phyloP scores from a whole-genome alignment of 1,140 invertebrate genomes.

The Euwallacea similis region DNA sequence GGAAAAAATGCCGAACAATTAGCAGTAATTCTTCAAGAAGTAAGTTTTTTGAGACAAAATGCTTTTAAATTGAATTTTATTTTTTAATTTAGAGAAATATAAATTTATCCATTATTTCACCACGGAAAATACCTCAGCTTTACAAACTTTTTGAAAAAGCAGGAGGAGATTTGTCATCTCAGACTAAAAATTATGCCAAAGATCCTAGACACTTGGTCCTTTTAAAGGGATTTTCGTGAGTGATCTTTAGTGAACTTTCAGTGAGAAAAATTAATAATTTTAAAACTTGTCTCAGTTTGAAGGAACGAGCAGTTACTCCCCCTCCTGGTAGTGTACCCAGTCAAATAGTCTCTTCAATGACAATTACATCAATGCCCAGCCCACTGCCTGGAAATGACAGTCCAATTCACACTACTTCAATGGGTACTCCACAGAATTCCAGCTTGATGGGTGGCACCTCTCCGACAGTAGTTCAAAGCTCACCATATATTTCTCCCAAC shows the following conservation, averaged over 20 bases:
- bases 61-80: conserved; percentile 27
- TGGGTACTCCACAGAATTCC: conserved; percentile 38
- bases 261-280: background rate
- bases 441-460: conserved; percentile 46
- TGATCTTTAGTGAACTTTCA: background rate
- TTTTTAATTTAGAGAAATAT: conserved; percentile 69
- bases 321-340: conserved; percentile 54
- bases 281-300: conserved; percentile 61
- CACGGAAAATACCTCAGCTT: conserved; percentile 80
- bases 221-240: conserved; percentile 69
- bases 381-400: conserved; percentile 63
- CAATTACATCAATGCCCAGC: conserved; percentile 57
- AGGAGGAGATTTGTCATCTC: conserved; percentile 78
- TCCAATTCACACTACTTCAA: conserved; percentile 51
- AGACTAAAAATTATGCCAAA: conserved; percentile 89
- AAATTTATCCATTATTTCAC: conserved; percentile 85
- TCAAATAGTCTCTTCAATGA: conserved; percentile 45
- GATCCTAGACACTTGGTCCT: conserved; percentile 83
- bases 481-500: conserved; percentile 46
- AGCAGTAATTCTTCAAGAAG: conserved; percentile 71
- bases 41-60: conserved; percentile 44
- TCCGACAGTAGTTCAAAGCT: conserved; percentile 43
- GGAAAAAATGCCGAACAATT: conserved; percentile 76
- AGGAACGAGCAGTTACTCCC: conserved; percentile 78
- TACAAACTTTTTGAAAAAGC: conserved; percentile 81